These are phyloP conservation scores for Cataglyphis altisquamis DNA, from an alignment of 2,888 invertebrate genomes.

Conservation along the genomic window DNA sequence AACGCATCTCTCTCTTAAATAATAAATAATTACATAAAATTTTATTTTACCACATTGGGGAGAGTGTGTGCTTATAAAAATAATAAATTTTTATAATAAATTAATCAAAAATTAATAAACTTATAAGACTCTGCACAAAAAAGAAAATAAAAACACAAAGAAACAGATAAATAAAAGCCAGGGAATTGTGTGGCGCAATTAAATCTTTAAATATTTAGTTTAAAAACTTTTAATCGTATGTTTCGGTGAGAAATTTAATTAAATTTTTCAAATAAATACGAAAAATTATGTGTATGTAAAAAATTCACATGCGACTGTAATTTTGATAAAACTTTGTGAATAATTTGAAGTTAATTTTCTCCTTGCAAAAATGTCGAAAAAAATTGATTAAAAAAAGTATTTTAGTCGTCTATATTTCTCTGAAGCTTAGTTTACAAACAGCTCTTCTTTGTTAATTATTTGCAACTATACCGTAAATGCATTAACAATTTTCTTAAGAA, in stretches of 20 bases:
- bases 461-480: not conserved
- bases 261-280: not conserved
- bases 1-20: not conserved
- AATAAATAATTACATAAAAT: not conserved
- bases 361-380: not conserved
- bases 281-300: not conserved
- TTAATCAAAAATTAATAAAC: not conserved
- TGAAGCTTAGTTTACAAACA: not conserved
- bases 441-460: not conserved
- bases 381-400: not conserved
- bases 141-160: no score
- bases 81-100: not conserved
- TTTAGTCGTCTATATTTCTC: not conserved
- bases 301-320: not conserved
- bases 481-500: not conserved
- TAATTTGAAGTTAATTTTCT: not conserved
- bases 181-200: no score
- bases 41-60: not conserved
- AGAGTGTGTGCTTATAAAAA: not conserved
- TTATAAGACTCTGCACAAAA: no score
- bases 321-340: not conserved
- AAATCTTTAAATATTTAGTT: no score
- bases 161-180: no score
- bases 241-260: not conserved
- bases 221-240: no score